These are phyloP conservation scores for Temnothorax longispinosus DNA, from an alignment of 1,140 invertebrate species.

Conservation along the genomic window DNA sequence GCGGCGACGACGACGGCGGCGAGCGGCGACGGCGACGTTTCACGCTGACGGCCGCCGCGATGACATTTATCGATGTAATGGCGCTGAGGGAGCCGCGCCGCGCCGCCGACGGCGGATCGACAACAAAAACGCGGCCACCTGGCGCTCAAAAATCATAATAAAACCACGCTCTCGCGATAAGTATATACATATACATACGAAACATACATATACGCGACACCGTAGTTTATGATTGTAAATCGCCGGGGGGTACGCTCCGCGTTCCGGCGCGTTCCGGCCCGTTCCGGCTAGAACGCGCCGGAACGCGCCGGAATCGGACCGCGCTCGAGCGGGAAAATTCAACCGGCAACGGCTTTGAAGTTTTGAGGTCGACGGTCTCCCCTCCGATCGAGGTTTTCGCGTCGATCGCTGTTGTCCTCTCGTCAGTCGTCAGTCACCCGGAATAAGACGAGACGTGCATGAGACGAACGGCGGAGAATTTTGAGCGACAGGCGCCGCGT, in stretches of 20 bases:
- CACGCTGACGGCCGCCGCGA: slow-evolving; percentile 34
- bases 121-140: slow-evolving; percentile 79
- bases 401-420: not conserved
- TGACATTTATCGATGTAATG: slow-evolving; percentile 80
- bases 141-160: slow-evolving; percentile 81
- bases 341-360: too few species aligned
- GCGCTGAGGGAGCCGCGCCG: slow-evolving; percentile 64
- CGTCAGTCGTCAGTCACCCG: not conserved
- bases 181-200: slow-evolving; percentile 38
- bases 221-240: slow-evolving; percentile 75
- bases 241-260: slow-evolving; percentile 53
- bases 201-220: slow-evolving; percentile 49
- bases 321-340: not conserved
- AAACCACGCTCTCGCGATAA: slow-evolving; percentile 79
- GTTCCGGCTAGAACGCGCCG: not conserved
- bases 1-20: too few species aligned
- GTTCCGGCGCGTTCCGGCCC: slow-evolving; percentile 1
- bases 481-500: not conserved
- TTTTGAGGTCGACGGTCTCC: not conserved
- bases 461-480: not conserved
- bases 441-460: too few species aligned
- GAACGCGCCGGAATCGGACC: slow-evolving; percentile 41
- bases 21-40: not conserved
- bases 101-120: slow-evolving; percentile 58
- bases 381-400: not conserved